Evolutionary conservation across 2,888 invertebrate species (phyloP).

Genomic region (Leucania comma): DNA sequence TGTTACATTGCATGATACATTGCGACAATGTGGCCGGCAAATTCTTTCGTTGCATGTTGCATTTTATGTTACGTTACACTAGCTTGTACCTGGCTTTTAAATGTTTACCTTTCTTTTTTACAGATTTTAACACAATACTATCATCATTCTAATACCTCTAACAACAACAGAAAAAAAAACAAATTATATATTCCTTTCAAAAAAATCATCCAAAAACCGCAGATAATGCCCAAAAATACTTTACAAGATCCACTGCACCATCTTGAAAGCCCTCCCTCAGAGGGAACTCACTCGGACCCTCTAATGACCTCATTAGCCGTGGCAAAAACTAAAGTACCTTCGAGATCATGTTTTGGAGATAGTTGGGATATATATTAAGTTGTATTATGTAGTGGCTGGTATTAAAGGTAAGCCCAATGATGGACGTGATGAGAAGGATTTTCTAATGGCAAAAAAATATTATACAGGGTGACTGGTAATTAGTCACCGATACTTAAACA

Average conservation of each 20-base stretch:
- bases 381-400: slow-evolving; percentile 46
- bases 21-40: too few relatives aligned
- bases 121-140: too few relatives aligned
- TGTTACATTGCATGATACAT: too few relatives aligned
- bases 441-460: too few relatives aligned
- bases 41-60: too few relatives aligned
- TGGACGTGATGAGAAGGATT: background rate
- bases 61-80: too few relatives aligned
- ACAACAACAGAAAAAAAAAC: background rate
- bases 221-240: slow-evolving; percentile 42
- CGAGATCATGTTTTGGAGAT: slow-evolving; percentile 56
- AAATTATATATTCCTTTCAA: background rate
- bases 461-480: too few relatives aligned
- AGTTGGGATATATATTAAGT: slow-evolving; percentile 43
- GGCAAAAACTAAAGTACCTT: slow-evolving; percentile 68
- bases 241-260: slow-evolving; percentile 56
- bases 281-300: slow-evolving; percentile 53
- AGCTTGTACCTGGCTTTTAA: too few relatives aligned
- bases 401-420: slow-evolving; percentile 3
- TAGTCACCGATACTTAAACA: too few relatives aligned
- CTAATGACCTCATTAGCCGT: slow-evolving; percentile 78
- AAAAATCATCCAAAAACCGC: slow-evolving; percentile 23
- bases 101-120: too few relatives aligned
- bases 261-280: slow-evolving; percentile 59
- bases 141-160: background rate